A percentile compares a stretch with the other conserved stretches of the same genome.
These are phyloP conservation scores for Drosophila anomalata DNA, from an alignment of 2,888 invertebrate species.

Conservation along the genomic window DNA sequence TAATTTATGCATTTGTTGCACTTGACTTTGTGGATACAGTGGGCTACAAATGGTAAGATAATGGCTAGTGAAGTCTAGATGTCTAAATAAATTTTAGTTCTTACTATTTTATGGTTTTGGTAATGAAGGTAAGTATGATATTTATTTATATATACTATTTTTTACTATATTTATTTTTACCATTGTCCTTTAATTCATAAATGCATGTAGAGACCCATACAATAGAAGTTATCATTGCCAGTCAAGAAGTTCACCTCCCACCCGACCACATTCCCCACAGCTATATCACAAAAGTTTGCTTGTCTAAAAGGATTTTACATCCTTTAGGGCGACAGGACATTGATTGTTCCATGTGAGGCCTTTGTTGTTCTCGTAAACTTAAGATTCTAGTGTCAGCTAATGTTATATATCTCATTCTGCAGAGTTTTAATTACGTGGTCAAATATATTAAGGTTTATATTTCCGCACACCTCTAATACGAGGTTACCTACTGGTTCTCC, in stretches of 20 bases:
- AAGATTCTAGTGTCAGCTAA: not conserved
- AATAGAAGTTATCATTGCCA: slow-evolving; percentile 8
- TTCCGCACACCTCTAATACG: no score
- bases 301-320: slow-evolving; percentile 33
- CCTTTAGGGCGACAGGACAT: slow-evolving; percentile 38
- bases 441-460: no score
- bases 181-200: slow-evolving; percentile 11
- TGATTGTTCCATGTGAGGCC: not conserved
- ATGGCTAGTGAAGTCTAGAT: no score
- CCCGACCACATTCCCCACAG: not conserved
- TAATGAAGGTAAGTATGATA: no score
- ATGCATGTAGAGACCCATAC: slow-evolving; percentile 18
- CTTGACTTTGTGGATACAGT: slow-evolving; percentile 45
- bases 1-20: slow-evolving; percentile 74
- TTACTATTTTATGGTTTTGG: no score
- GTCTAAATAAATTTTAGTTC: not conserved
- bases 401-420: not conserved
- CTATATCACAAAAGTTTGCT: slow-evolving; percentile 27
- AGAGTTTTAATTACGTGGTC: not conserved
- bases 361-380: not conserved
- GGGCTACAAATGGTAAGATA: slow-evolving; percentile 22
- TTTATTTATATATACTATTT: no score
- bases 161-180: not conserved
- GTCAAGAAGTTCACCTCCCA: slow-evolving; percentile 3
- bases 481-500: no score